Percentiles rank a stretch among this genome's conserved stretches.
Evolutionary conservation across 2,113 vertebrate species (phyloP).

Genomic region (Leuciscus idus): DNA sequence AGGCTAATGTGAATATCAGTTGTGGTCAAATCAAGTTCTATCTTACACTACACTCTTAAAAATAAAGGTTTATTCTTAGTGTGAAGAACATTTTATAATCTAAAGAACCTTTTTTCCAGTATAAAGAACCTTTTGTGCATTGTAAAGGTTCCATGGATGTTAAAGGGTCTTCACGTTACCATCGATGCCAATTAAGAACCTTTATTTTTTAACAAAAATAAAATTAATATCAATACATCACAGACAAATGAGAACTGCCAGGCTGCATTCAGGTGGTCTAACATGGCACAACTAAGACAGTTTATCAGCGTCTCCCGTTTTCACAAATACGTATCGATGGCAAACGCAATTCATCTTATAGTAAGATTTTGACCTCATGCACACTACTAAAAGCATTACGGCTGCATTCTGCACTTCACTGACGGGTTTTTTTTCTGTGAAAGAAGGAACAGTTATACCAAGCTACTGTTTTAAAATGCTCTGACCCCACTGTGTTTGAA

Average conservation of each 20-base stretch:
- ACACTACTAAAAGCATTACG: constrained; percentile 23
- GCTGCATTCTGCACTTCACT: background rate
- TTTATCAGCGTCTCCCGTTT: constrained; percentile 12
- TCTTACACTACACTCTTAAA: background rate
- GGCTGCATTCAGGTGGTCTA: constrained; percentile 46
- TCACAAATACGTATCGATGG: background rate
- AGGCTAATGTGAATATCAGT: constrained; percentile 23
- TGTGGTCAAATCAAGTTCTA: constrained; percentile 31
- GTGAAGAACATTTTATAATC: background rate
- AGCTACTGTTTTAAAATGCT: constrained; percentile 37
- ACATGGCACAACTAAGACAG: constrained; percentile 21
- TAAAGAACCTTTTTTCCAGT: too few relatives aligned
- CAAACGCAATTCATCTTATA: background rate
- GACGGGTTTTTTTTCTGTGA: background rate
- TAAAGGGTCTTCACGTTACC: too few relatives aligned
- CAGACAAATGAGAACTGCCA: constrained; percentile 29
- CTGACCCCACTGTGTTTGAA: background rate
- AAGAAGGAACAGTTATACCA: constrained; percentile 3
- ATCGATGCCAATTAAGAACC: too few relatives aligned
- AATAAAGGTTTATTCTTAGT: too few relatives aligned
- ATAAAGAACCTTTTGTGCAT: too few relatives aligned
- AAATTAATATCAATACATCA: constrained; percentile 11
- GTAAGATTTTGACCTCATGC: constrained; percentile 7
- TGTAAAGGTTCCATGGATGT: too few relatives aligned
- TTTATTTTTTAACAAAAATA: background rate